Evolutionary conservation across 2,797 vertebrate species (phyloP).

Genomic region (Trachops cirrhosus): DNA sequence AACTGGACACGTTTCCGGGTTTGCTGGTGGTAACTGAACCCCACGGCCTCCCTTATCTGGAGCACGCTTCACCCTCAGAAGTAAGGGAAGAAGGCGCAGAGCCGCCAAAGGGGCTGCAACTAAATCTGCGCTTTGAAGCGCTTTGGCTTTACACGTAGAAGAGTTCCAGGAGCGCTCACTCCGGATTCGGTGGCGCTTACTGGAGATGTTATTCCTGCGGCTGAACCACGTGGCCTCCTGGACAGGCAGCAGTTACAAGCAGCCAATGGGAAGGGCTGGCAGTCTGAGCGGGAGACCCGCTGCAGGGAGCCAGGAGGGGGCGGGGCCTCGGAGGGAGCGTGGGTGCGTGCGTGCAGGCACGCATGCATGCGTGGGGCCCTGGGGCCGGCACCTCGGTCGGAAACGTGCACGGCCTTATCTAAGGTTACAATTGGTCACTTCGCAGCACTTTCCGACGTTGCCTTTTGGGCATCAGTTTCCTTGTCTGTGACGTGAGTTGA

Average conservation of each 20-base stretch:
- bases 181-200: neutral
- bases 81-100: neutral
- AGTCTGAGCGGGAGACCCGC: neutral
- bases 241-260: neutral
- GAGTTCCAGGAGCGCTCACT: slow-evolving; percentile 4
- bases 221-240: neutral
- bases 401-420: neutral
- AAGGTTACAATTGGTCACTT: neutral
- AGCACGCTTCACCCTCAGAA: slow-evolving; percentile 48
- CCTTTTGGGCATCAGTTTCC: neutral
- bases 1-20: slow-evolving; percentile 31
- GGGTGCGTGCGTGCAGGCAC: rapidly evolving
- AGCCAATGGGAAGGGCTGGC: neutral
- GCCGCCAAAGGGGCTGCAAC: slow-evolving; percentile 17
- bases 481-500: neutral
- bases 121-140: slow-evolving; percentile 41
- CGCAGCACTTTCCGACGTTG: neutral
- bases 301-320: neutral
- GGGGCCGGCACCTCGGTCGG: too few relatives aligned
- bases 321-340: neutral
- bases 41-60: slow-evolving; percentile 35
- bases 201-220: neutral
- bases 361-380: neutral
- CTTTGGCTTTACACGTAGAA: slow-evolving; percentile 31
- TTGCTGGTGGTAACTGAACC: slow-evolving; percentile 40